These are phyloP conservation scores for Beroe forskalii DNA, from an alignment of 37 sponge, comb jelly and placozoan species.

Conservation along the genomic window DNA sequence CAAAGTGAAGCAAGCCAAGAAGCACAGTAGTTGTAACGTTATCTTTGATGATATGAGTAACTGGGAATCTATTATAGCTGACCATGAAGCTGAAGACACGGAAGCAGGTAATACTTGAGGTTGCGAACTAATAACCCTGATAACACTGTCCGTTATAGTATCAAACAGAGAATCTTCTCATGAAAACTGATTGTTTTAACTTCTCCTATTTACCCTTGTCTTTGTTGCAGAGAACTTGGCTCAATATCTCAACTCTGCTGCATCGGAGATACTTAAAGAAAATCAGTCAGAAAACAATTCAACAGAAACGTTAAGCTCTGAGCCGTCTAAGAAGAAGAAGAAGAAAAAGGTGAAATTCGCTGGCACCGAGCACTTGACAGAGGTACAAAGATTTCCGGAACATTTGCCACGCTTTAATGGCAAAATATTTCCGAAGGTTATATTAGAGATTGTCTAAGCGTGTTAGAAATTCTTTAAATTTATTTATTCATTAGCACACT, in stretches of 20 bases:
- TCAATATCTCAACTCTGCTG: slow-evolving; percentile 24
- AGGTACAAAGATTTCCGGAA: too few species aligned
- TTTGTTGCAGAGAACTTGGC: slow-evolving; percentile 15
- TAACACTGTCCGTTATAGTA: too few species aligned
- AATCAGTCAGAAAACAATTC: not conserved
- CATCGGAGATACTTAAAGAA: slow-evolving; percentile 23
- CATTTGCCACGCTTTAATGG: too few species aligned
- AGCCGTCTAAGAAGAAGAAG: slow-evolving; percentile 1
- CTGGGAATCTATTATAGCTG: slow-evolving; percentile 1
- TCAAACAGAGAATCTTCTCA: too few species aligned
- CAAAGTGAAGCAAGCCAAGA: not conserved
- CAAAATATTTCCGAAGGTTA: too few species aligned
- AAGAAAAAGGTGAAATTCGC: slow-evolving; percentile 53
- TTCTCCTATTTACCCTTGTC: not conserved
- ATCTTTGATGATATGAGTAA: slow-evolving; percentile 39
- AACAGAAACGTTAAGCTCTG: not conserved
- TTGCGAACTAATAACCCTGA: too few species aligned
- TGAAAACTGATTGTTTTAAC: not conserved
- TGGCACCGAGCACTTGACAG: too few species aligned
- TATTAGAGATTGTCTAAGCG: too few species aligned
- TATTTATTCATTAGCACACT: too few species aligned
- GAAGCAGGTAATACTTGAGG: not conserved
- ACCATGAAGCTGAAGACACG: slow-evolving; percentile 27
- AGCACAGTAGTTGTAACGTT: slow-evolving; percentile 12
- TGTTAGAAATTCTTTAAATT: too few species aligned